Conservation (phyloP, 2,888 invertebrate genomes). For the Drosophila pseudotalamancana region DNA sequence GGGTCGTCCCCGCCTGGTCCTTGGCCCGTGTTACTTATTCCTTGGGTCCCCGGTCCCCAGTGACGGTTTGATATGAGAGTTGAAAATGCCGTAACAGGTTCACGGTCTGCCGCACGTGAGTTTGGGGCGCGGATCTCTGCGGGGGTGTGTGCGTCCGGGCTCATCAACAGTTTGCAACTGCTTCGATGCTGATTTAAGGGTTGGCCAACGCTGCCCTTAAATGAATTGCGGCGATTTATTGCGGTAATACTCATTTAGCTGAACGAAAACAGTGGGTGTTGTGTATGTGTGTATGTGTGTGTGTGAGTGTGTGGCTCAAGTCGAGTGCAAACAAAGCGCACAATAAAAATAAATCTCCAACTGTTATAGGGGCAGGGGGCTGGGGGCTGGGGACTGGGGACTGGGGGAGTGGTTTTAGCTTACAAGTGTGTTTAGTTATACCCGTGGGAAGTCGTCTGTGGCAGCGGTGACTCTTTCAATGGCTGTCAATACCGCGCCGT, state of each 20-base stretch:
- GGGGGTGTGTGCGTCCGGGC: conserved; percentile 6
- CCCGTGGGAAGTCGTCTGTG: conserved; percentile 72
- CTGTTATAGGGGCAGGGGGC: conserved; percentile 16
- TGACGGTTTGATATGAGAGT: conserved; percentile 70
- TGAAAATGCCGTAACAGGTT: conserved; percentile 72
- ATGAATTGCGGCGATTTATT: conserved; percentile 81
- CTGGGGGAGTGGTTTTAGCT: conserved; percentile 2
- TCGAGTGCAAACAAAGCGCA: conserved; percentile 76
- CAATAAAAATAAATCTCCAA: conserved; percentile 76
- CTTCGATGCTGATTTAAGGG: conserved; percentile 64
- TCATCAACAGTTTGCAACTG: conserved; percentile 74
- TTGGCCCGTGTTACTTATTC: conserved; percentile 18
- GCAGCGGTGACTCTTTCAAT: conserved; percentile 44
- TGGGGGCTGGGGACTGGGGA: not conserved
- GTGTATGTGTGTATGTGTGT: conserved; percentile 1
- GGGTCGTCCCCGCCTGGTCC: conserved; percentile 30
- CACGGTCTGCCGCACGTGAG: conserved; percentile 60
- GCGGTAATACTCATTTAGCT: conserved; percentile 79
- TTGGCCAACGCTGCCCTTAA: conserved; percentile 67
- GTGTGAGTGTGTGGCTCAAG: conserved; percentile 41
- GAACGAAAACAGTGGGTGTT: conserved; percentile 46
- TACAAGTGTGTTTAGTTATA: conserved; percentile 67
- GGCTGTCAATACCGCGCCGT: conserved; percentile 40
- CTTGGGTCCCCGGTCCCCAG: conserved; percentile 66
- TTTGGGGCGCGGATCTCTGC: conserved; percentile 34